Evolutionary conservation across 1,140 invertebrate species (phyloP), one percentile per base, ranked within the genome.

Genomic region (Venustaconcha ellipsiformis): DNA sequence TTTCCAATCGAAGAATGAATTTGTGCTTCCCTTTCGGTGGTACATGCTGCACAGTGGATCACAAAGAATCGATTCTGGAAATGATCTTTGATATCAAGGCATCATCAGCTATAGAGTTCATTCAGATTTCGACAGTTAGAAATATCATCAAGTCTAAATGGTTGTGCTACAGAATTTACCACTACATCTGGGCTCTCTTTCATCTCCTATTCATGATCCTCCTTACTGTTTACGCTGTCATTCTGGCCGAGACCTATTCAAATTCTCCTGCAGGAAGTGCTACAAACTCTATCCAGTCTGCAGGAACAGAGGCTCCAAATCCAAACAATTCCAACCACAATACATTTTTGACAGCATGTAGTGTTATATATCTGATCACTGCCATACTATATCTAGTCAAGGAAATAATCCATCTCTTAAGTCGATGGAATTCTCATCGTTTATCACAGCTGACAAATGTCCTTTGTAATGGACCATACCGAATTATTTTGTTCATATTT

Each of bases 111-210:
- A 80, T 80, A 57, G 74, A 78, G 55, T 76, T 84, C 26, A 74
- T 84, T 58, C 64, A 78, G 65, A 73, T 69, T 30, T 56, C 68
- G 55, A 76, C 78, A 14, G 30, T 84, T 18, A 66, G 71, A 20
- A 63, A 70, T 65, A 74, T 82, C 66, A 82, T 84, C 62, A 76
- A 78, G 66, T 73, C 74, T 60, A 84, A 84, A 74, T 84, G 80
- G 82, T 57, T 66, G 30, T 62, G 64, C 26, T 80, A 80, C 62
- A 30, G 70, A 26, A 66, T n/a, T 57, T 66, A 70, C 30, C 82
- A 79, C 76, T 76, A 74, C 48, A 30, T 64, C 11, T 84, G 80
- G 80, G 56, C 67, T 2, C n/a, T 80, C 14, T 26, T 79, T 56
- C 80, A 84, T 60, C 12, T 82, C 14, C 55, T 76, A 20, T 74